Conservation (phyloP, 2,888 invertebrate genomes). For the Trachelus iudaicus region DNA sequence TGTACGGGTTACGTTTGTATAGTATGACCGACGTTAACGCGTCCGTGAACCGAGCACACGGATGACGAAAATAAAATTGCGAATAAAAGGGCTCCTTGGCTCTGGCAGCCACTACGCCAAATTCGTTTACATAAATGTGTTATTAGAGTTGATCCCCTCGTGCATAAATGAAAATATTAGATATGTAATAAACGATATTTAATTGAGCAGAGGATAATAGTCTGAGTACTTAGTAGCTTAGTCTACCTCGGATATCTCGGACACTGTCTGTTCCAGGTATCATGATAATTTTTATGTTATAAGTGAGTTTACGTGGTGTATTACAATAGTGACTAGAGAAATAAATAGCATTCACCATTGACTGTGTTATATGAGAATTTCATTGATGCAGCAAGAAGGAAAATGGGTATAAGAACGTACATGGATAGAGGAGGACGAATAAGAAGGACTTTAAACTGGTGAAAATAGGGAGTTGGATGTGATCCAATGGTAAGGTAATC, state of each 20-base stretch:
- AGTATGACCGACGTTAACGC: neutral
- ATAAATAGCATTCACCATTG: neutral
- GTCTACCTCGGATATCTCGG: too few species aligned
- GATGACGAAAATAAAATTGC: neutral
- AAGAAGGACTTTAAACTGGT: slow-evolving; percentile 42
- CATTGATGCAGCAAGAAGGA: neutral
- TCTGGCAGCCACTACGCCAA: neutral
- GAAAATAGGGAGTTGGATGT: slow-evolving; percentile 54
- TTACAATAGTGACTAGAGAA: neutral
- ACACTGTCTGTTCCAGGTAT: neutral
- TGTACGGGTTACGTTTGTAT: neutral
- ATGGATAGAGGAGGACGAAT: neutral
- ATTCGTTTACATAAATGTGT: neutral
- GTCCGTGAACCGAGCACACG: neutral
- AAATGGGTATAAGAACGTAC: neutral
- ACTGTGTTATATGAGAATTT: neutral
- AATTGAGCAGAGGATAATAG: neutral
- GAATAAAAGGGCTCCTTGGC: neutral
- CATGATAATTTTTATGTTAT: neutral
- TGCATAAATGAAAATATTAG: neutral
- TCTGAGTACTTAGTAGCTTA: neutral
- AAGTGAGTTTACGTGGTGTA: neutral
- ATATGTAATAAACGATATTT: neutral
- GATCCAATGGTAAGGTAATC: slow-evolving; percentile 54
- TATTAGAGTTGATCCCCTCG: neutral